phyloP scores from a whole-genome alignment of 2,888 invertebrate genomes.

The Oligia latruncula region DNA sequence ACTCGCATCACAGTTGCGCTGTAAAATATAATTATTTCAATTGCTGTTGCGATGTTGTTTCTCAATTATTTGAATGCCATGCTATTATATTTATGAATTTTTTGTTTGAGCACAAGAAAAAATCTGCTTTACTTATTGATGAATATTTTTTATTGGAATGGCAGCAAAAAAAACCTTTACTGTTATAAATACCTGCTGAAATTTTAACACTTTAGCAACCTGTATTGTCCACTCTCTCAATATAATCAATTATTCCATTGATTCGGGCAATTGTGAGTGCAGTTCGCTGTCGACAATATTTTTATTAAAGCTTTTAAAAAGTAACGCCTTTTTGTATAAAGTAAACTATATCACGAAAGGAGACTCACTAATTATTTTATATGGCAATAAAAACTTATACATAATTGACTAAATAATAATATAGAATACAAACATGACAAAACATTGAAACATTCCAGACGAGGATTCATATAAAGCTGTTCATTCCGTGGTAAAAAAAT shows the following conservation, averaged over 20 bases:
- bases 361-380: background rate
- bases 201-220: constrained; percentile 23
- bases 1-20: too few species aligned
- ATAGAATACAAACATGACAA: too few species aligned
- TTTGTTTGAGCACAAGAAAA: background rate
- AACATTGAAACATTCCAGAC: background rate
- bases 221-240: constrained; percentile 20
- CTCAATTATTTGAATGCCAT: too few species aligned
- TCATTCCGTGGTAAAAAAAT: background rate
- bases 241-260: constrained; percentile 27
- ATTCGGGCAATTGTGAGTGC: constrained; percentile 15
- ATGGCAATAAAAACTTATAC: too few species aligned
- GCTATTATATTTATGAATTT: background rate
- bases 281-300: background rate
- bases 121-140: background rate
- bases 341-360: background rate
- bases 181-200: constrained; percentile 9
- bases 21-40: too few species aligned
- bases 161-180: background rate
- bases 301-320: background rate
- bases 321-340: background rate
- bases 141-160: background rate
- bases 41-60: too few species aligned
- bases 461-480: background rate
- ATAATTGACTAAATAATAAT: too few species aligned